Base-by-base conservation (phyloP, 1,140 invertebrate genomes). In the Pseudomyrmex sp. region DNA sequence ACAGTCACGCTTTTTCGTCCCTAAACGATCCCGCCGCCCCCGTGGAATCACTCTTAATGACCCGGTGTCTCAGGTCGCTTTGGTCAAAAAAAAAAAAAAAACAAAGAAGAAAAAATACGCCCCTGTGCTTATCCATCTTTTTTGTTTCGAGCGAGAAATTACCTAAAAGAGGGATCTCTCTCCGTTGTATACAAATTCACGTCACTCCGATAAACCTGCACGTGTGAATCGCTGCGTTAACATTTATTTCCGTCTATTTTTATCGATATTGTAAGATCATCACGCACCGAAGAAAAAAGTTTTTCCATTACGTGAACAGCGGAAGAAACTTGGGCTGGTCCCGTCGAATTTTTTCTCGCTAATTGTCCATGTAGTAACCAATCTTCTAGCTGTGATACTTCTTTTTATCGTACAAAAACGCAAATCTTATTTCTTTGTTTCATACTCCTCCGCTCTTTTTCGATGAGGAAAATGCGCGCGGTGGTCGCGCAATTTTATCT, bases 1-100 rank as follows among this genome's bases (percentile, higher is more conserved):
- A 58, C 76, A 68, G 62, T 69, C 76, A n/a, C 48, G 15, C 69
- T 74, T 85, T 82, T 82, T 75, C 79, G 52, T 35, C 63, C 35
- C 26, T 56, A 44, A 84, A 73, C 56, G 61, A 83, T 80, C 56
- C 15, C 46, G 58, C 18, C 56, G 18, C 18, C 84, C 65, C 13
- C n/a, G 15, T 44, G 7, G 69, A 63, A 86, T 88, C 66, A 76
- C 62, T 20, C 75, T 74, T 88, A 88, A 89, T 89, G 84, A 88
- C 84, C 5, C 50, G 58, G 48, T 44, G 23, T 23, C 56, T 35
- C 35, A 35, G 35, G 58, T 73, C 70, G 50, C 13, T 74, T 85
- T 23, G 62, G 7, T 12, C 13, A 12, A 85, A 85, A 88, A 85
- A 85, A 35, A 35, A 35, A 35, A 35, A 35, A 35, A 35, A 35